Percentiles rank a stretch among this genome's conserved stretches.
These are phyloP conservation scores for Capreolus pygargus DNA, from an alignment of 2,113 vertebrate genomes.

Conservation along the genomic window DNA sequence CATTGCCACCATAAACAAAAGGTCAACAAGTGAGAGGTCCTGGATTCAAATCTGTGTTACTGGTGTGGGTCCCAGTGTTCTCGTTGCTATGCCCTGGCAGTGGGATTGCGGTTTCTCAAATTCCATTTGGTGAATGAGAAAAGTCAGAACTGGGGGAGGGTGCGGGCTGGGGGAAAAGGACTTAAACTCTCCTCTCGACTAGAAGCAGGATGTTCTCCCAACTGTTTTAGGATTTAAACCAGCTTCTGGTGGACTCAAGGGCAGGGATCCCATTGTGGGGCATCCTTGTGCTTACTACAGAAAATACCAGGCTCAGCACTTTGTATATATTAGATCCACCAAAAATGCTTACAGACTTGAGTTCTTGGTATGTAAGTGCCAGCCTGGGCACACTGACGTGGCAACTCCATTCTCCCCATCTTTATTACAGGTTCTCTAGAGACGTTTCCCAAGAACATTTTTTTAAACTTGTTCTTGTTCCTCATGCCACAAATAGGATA, in stretches of 20 bases:
- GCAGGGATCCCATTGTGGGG: background rate
- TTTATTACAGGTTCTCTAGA: background rate
- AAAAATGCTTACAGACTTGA: background rate
- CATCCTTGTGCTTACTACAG: background rate
- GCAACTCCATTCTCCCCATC: background rate
- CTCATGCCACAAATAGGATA: background rate
- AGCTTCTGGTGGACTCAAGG: background rate
- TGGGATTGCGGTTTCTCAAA: background rate
- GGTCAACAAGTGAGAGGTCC: background rate
- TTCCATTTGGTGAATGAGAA: background rate
- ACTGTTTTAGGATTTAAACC: background rate
- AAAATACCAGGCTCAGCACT: background rate
- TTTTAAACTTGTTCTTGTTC: background rate
- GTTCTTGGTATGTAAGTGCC: too few relatives aligned
- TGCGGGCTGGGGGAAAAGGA: background rate
- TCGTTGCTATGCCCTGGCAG: background rate
- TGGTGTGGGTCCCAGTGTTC: background rate
- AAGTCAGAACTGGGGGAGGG: background rate
- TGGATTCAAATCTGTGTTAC: background rate
- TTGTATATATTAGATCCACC: background rate
- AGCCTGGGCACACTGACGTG: background rate
- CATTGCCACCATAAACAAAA: background rate
- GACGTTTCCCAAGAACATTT: background rate
- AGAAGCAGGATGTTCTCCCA: background rate
- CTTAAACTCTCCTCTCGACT: background rate